These are phyloP conservation scores for Rhegmatorhina hoffmannsi DNA, from an alignment of 2,113 vertebrate species.

Conservation along the genomic window DNA sequence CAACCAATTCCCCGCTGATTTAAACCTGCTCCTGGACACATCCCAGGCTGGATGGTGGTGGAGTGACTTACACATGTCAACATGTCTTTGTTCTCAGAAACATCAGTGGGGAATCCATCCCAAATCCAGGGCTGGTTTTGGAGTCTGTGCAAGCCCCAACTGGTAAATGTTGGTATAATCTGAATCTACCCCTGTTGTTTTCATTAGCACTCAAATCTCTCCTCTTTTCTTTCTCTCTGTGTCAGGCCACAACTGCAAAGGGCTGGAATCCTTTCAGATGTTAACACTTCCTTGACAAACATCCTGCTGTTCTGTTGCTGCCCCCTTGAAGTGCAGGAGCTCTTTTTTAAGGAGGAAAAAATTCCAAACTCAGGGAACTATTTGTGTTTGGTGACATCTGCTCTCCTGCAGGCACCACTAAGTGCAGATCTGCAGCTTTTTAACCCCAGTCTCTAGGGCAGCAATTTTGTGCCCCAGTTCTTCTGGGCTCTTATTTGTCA, in stretches of 20 bases:
- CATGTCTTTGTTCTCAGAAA: not conserved
- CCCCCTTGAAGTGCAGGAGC: not conserved
- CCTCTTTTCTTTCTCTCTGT: not conserved
- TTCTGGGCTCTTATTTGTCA: not conserved
- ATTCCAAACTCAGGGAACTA: not conserved
- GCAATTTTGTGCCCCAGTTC: constrained; percentile 48
- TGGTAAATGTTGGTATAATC: not conserved
- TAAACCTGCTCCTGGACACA: not conserved
- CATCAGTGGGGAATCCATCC: not conserved
- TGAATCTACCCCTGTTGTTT: not conserved
- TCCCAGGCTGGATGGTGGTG: not conserved
- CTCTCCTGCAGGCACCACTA: not conserved
- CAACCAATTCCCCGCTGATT: not conserved
- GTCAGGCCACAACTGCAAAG: not conserved
- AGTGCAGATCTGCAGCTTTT: constrained; percentile 6
- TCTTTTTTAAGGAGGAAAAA: not conserved
- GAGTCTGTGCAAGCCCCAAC: not conserved
- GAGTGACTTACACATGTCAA: not conserved
- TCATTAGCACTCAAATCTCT: not conserved
- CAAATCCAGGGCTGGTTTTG: not conserved
- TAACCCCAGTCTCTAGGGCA: constrained; percentile 6
- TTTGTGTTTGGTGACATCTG: not conserved
- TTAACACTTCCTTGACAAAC: constrained; percentile 14
- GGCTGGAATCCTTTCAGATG: constrained; percentile 7
- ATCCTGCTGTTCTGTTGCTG: not conserved